A percentile compares a stretch with the other conserved stretches of the same genome.
Evolutionary conservation across 2,797 vertebrate genomes (phyloP).

Genomic region (Hozukius guyotensis): DNA sequence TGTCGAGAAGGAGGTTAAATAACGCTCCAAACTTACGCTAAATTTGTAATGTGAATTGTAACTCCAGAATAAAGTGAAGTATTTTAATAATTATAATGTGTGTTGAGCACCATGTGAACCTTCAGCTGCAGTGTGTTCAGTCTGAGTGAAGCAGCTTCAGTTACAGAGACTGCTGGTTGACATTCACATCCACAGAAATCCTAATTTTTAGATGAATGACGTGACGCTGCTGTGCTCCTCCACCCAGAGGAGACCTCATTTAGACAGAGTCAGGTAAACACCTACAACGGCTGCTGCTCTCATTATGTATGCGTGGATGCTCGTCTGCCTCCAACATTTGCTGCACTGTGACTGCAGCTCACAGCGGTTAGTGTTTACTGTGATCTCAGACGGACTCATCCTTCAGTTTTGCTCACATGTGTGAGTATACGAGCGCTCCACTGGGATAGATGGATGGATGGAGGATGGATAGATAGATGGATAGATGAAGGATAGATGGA

Average conservation of each 20-base stretch:
- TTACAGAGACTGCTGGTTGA: not conserved
- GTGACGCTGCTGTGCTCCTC: not conserved
- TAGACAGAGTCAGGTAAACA: conserved; percentile 52
- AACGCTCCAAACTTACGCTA: too few species aligned
- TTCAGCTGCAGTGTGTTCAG: too few species aligned
- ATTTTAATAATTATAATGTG: too few species aligned
- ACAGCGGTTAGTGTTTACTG: not conserved
- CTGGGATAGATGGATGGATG: too few species aligned
- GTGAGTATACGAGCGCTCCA: not conserved
- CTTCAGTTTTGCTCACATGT: not conserved
- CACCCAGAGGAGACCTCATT: conserved; percentile 15
- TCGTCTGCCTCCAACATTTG: conserved; percentile 34
- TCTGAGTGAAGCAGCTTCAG: too few species aligned
- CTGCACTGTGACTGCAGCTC: conserved; percentile 49
- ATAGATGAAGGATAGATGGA: too few species aligned
- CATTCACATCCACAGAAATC: conserved; percentile 25
- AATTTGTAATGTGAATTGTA: too few species aligned
- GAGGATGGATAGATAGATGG: too few species aligned
- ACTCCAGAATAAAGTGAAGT: too few species aligned
- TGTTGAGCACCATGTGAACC: too few species aligned
- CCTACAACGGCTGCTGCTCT: conserved; percentile 30
- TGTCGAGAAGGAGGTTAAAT: too few species aligned
- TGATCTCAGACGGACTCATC: not conserved
- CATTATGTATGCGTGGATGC: conserved; percentile 50
- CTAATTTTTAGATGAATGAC: conserved; percentile 23